Evolutionary conservation across 2,113 vertebrate genomes (phyloP).

Genomic region (Tachysurus vachellii): DNA sequence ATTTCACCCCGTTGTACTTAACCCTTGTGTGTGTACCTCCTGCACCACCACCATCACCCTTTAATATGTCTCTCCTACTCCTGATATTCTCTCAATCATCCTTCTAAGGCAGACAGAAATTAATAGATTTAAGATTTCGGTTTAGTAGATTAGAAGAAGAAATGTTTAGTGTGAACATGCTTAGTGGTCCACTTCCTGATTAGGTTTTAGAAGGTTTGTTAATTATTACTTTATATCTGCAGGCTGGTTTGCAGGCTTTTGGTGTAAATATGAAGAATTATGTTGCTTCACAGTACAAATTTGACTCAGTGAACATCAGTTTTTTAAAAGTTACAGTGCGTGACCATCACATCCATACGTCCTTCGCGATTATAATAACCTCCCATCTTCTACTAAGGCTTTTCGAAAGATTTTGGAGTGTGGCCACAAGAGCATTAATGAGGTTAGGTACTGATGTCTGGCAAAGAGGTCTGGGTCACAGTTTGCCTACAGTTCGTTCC

Average conservation of each 20-base stretch:
- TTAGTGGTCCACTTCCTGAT: not conserved
- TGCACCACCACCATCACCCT: not conserved
- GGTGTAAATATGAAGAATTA: not conserved
- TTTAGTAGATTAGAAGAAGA: not conserved
- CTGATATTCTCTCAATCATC: not conserved
- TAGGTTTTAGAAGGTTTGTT: not conserved
- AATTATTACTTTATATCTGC: not conserved
- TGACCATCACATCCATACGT: not conserved
- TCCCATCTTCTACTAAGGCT: not conserved
- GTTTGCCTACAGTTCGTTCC: not conserved
- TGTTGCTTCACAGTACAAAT: not conserved
- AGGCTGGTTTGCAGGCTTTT: not conserved
- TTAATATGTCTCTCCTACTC: conserved; percentile 24
- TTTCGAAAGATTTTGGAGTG: not conserved
- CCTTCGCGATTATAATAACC: too few species aligned
- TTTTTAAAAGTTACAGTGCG: too few species aligned
- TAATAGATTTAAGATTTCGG: conserved; percentile 63
- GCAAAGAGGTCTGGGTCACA: not conserved
- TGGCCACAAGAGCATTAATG: not conserved
- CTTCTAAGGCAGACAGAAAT: conserved; percentile 57
- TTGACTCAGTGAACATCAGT: not conserved
- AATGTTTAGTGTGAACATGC: not conserved
- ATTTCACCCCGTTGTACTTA: conserved; percentile 63
- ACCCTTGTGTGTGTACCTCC: conserved; percentile 30
- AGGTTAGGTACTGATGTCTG: not conserved